Evolutionary conservation across 2,113 vertebrate species (phyloP).

Genomic region (Ctenodactylus gundi): DNA sequence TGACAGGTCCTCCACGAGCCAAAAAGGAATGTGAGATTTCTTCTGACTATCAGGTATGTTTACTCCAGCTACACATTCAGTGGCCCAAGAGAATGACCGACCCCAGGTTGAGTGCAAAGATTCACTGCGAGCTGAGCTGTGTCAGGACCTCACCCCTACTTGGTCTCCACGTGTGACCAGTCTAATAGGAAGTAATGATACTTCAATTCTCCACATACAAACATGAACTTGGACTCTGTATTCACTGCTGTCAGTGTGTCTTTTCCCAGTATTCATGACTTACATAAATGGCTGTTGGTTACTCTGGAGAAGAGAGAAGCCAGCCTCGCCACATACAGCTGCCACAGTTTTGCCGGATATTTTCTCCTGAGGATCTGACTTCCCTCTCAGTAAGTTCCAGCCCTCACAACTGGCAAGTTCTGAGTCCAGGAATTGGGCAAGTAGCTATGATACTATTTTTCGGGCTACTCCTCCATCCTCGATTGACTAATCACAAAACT

Average conservation of each 20-base stretch:
- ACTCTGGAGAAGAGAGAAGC: not conserved
- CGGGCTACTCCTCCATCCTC: not conserved
- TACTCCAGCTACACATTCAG: not conserved
- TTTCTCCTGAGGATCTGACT: not conserved
- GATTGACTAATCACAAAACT: not conserved
- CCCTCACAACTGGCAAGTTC: not conserved
- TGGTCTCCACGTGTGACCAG: not conserved
- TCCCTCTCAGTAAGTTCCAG: not conserved
- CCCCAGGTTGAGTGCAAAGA: not conserved
- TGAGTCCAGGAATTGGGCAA: not conserved
- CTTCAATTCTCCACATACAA: not conserved
- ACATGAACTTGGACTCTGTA: not conserved
- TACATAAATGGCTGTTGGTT: not conserved
- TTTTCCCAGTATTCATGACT: not conserved
- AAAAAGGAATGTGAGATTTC: not conserved
- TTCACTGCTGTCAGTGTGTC: not conserved
- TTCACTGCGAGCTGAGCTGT: not conserved
- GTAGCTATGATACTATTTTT: not conserved
- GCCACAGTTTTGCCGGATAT: not conserved
- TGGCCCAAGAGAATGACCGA: not conserved
- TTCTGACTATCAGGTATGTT: not conserved
- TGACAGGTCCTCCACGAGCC: no score
- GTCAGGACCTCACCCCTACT: not conserved
- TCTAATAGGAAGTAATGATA: not conserved
- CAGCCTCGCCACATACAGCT: not conserved